Evolutionary conservation across 2,113 vertebrate species (phyloP), one percentile per base, ranked within the genome.

Genomic region (Ifrita kowaldi): DNA sequence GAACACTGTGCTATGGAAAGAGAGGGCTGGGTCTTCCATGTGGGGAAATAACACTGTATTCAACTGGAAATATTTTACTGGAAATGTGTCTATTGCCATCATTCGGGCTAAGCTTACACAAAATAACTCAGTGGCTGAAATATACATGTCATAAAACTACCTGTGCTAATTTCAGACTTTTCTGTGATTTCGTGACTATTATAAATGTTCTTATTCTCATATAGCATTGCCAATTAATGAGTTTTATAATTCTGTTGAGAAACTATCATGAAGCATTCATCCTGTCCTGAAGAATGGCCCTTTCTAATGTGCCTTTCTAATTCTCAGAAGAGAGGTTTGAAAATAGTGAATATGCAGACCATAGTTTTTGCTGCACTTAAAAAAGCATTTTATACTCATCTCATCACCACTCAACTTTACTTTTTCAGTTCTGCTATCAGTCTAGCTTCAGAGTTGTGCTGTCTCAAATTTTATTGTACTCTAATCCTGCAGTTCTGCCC

Each of bases 1-100:
- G 96, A 96, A 96, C 96, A 96, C 60, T 67, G 59, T 97, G 96
- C 91, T 97, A 70, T 96, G 96, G 96, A 97, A 97, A 96, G 92
- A 95, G 68, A 95, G 86, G 92, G 95, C 76, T 92, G 87, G 42
- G 93, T 77, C 91, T 89, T 95, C 82, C 59, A 67, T 91, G 28
- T 67, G 56, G 95, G 52, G 92, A 97, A 97, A 96, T 90, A 91
- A 67, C 75, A 19, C 82, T 65, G 30, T 44, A 90, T 55, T 85
- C 55, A 85, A 95, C 75, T 95, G 95, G 89, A 96, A 95, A 95
- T 84, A 62, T 95, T 97, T 95, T 93, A 84, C 79, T 96, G 93
- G 89, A 96, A 97, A 86, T 89, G 27, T 75, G 73, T 96, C 79
- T 90, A 42, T 74, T 90, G 86, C 92, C 52, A 93, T 92, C 20